Evolutionary conservation across 1,140 invertebrate species (phyloP).

Genomic region (Globodera rostochiensis): DNA sequence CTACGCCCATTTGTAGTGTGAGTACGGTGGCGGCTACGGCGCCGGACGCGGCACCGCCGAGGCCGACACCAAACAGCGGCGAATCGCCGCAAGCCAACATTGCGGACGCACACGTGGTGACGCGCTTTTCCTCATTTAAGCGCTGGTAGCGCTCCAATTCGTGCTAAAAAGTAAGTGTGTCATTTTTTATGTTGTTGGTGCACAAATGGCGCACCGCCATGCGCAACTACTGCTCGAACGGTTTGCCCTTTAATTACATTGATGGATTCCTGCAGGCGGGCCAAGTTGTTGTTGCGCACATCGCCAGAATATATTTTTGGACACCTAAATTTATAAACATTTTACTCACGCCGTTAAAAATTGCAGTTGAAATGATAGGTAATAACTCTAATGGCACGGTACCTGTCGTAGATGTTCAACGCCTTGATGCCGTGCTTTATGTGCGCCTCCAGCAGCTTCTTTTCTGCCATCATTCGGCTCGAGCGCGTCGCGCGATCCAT

Average conservation of each 20-base stretch:
- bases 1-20: constrained; percentile 53
- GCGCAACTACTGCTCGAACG: constrained; percentile 1
- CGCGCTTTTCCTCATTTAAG: constrained; percentile 62
- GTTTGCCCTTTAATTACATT: constrained; percentile 49
- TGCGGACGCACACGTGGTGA: constrained; percentile 65
- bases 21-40: constrained; percentile 50
- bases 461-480: constrained; percentile 63
- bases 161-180: constrained; percentile 46
- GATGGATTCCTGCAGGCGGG: constrained; percentile 61
- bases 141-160: constrained; percentile 64
- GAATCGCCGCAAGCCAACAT: constrained; percentile 62
- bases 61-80: constrained; percentile 61
- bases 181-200: constrained; percentile 26
- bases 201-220: background rate
- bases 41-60: constrained; percentile 58
- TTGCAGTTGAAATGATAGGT: too few relatives aligned
- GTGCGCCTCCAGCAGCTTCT: constrained; percentile 60
- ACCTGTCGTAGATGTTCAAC: constrained; percentile 58
- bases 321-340: constrained; percentile 27
- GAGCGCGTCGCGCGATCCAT: constrained; percentile 52
- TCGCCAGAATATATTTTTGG: constrained; percentile 60
- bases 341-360: too few relatives aligned
- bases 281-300: constrained; percentile 52
- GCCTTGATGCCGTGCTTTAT: constrained; percentile 65
- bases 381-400: background rate